Percentiles rank a stretch among this genome's conserved stretches.
phyloP scores from a whole-genome alignment of 2,113 vertebrate species.

The Lota lota region DNA sequence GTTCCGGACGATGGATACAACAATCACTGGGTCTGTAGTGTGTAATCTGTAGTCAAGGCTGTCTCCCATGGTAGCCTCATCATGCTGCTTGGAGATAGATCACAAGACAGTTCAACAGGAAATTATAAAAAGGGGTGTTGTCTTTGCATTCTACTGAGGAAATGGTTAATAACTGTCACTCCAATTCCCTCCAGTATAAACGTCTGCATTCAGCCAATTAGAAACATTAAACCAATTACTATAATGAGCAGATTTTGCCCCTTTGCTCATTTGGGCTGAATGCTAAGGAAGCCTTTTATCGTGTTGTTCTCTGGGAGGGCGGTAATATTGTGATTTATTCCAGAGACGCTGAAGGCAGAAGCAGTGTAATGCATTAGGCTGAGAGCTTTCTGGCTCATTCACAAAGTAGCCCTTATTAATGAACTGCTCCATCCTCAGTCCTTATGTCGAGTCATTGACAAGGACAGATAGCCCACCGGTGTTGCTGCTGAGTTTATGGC shows the following conservation, averaged over 20 bases:
- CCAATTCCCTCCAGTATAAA: conserved; percentile 34
- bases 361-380: conserved; percentile 52
- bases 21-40: neutral
- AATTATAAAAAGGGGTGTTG: neutral
- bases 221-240: conserved; percentile 57
- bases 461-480: neutral
- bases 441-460: conserved; percentile 16
- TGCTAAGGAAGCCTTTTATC: conserved; percentile 39
- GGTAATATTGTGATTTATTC: conserved; percentile 65
- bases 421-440: conserved; percentile 29
- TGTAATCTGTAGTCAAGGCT: too few relatives aligned
- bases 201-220: conserved; percentile 47
- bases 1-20: neutral
- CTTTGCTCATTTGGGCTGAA: conserved; percentile 22
- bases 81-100: neutral
- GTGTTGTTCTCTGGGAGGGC: conserved; percentile 25
- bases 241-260: conserved; percentile 53
- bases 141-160: conserved; percentile 18
- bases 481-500: too few relatives aligned
- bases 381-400: conserved; percentile 58
- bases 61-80: neutral
- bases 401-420: conserved; percentile 55
- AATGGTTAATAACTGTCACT: conserved; percentile 27
- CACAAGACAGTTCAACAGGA: conserved; percentile 5
- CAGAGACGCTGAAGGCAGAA: conserved; percentile 35